A percentile compares a stretch with the other conserved stretches of the same genome.
These are phyloP conservation scores for Spatulosminthurus flaviceps DNA, from an alignment of 2,888 invertebrate genomes.

Conservation along the genomic window DNA sequence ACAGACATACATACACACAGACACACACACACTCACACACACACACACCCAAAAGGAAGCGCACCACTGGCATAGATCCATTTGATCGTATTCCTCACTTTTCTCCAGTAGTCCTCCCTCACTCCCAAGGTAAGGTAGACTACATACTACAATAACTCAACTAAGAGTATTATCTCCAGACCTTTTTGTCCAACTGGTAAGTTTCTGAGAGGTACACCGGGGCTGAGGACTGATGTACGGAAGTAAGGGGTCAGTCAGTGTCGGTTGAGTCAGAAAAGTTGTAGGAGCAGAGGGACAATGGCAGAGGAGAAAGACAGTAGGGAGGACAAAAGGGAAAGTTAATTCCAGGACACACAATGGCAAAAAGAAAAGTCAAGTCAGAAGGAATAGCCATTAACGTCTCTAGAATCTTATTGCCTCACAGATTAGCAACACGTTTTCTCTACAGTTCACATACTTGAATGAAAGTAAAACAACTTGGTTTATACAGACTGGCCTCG, in stretches of 20 bases:
- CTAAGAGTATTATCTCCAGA: neutral
- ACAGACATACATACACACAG: too few species aligned
- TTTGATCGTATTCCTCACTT: neutral
- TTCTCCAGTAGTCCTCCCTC: neutral
- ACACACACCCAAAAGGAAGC: conserved; percentile 5
- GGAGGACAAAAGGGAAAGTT: conserved; percentile 39
- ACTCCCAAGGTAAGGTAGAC: too few species aligned
- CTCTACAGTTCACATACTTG: conserved; percentile 3
- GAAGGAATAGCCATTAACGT: conserved; percentile 37
- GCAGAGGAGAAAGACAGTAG: conserved; percentile 20
- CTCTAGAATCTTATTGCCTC: conserved; percentile 39
- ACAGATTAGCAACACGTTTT: conserved; percentile 37
- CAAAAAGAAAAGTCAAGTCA: conserved; percentile 36
- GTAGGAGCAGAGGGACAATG: neutral
- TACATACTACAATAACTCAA: too few species aligned
- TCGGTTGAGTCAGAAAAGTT: neutral
- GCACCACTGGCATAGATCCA: neutral
- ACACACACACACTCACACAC: too few species aligned
- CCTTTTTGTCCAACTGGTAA: neutral
- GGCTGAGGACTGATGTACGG: neutral
- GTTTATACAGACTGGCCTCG: neutral
- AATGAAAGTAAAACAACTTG: neutral
- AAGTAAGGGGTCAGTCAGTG: neutral
- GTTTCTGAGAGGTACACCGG: neutral
- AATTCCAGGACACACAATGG: conserved; percentile 12